Evolutionary conservation across 1,140 invertebrate genomes (phyloP).

Genomic region (Drosophila pachea): DNA sequence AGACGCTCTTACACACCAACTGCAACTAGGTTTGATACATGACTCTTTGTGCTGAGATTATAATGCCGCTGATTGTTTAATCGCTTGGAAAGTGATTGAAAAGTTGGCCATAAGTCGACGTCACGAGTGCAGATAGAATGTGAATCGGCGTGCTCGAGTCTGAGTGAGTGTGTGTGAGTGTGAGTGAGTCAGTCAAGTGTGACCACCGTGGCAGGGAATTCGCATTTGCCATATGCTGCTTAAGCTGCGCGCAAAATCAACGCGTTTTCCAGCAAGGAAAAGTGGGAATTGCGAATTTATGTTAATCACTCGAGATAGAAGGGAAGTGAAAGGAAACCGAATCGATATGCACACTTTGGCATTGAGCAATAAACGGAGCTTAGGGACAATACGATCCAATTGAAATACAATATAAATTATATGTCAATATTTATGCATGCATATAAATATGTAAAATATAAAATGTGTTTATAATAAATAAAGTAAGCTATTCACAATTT

Average conservation of each 20-base stretch:
- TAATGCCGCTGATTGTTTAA: conserved; percentile 75
- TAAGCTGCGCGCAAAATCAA: background rate
- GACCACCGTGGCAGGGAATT: conserved; percentile 8
- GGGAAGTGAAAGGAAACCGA: too few species aligned
- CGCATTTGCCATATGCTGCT: conserved; percentile 22
- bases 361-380: too few species aligned
- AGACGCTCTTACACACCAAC: conserved; percentile 8
- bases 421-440: too few species aligned
- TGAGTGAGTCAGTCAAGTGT: conserved; percentile 32
- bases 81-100: conserved; percentile 75
- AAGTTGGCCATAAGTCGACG: conserved; percentile 62
- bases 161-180: background rate
- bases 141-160: background rate
- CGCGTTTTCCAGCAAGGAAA: background rate
- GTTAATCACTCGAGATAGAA: too few species aligned
- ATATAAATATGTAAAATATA: too few species aligned
- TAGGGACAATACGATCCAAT: too few species aligned
- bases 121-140: conserved; percentile 2
- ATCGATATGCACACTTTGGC: too few species aligned
- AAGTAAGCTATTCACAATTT: background rate
- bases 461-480: too few species aligned
- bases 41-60: conserved; percentile 67
- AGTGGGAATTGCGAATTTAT: background rate
- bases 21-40: conserved; percentile 62
- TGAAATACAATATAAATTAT: too few species aligned